Base-by-base conservation (phyloP, 2,888 invertebrate genomes). In the Drosophila austrosaltans region DNA sequence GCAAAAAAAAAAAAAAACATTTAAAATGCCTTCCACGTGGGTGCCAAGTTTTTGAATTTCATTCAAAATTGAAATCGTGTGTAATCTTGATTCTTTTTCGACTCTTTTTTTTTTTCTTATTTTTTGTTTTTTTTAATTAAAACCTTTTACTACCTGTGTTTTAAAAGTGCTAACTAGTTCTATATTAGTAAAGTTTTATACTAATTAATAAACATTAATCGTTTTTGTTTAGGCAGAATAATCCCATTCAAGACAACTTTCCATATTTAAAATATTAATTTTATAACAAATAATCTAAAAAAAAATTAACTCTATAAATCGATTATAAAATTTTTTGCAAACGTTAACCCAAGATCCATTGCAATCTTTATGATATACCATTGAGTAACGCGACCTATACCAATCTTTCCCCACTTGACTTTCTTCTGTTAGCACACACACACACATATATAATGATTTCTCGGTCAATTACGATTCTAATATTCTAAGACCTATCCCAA, bases 401-500 rank as follows among this genome's bases (percentile, higher is more conserved):
- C 48, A 48, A 48, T 48, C 40, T 8, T 4, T 3, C 25, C 22
- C 25, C 22, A 48, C 22, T 22, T 48, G 48, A 48, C 48, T 48
- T 48, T 48, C 48, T 48, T 48, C 25, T 22, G 3, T 1, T 5
- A 30, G 6, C 3, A 5, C 3, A 30, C 3, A 5, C 3, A 30
- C n/a, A n/a, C 40, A n/a, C 2, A 2, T 3, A n/a, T 40, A 6
- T 48, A 20, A 8, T 22, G 44, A 7, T 48, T 22, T 20, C 22
- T 48, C 22, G 44, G 20, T 48, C 20, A 48, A 48, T 48, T 22
- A 48, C 20, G 22, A 8, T 2, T 10, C 8, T 22, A 10, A 48
- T 7, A 48, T 48, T 48, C 22, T 48, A 12, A 25, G 48, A 48
- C 48, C 48, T 48, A 48, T 48, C 48, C 48, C 44, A 48, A 48